Evolutionary conservation across 1,140 invertebrate genomes (phyloP).

Genomic region (Drosophila virilis): DNA sequence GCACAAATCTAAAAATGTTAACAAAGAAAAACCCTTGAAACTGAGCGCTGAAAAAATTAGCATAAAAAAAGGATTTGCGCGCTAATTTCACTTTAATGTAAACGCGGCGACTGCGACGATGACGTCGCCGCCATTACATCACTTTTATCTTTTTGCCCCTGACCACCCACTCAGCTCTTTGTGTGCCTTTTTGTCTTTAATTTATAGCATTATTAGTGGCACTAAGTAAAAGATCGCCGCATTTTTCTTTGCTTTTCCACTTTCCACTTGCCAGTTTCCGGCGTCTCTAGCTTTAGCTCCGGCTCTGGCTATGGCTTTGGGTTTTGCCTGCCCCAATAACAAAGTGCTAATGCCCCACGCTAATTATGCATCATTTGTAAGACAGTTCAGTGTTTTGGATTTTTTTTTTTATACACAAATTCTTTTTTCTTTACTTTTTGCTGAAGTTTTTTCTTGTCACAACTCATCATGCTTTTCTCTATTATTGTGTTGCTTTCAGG

Average conservation of each 20-base stretch:
- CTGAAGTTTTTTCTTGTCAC: slow-evolving; percentile 32
- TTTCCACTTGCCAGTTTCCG: slow-evolving; percentile 22
- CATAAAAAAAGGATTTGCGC: slow-evolving; percentile 82
- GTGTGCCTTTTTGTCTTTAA: slow-evolving; percentile 57
- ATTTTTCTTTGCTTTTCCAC: slow-evolving; percentile 45
- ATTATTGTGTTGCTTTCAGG: slow-evolving; percentile 84
- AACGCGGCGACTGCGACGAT: slow-evolving; percentile 57
- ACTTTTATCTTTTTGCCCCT: slow-evolving; percentile 62
- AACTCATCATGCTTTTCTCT: slow-evolving; percentile 46
- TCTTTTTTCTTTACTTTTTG: neutral
- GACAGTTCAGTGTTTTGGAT: slow-evolving; percentile 36
- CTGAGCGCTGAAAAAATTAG: slow-evolving; percentile 58
- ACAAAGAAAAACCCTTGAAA: slow-evolving; percentile 47
- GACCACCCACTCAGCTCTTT: neutral
- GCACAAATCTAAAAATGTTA: slow-evolving; percentile 34
- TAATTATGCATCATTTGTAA: slow-evolving; percentile 82
- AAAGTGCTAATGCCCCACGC: slow-evolving; percentile 79
- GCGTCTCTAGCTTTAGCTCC: slow-evolving; percentile 21
- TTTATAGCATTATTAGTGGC: slow-evolving; percentile 81
- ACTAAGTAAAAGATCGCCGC: slow-evolving; percentile 72
- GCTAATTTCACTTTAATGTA: slow-evolving; percentile 82
- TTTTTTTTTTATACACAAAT: slow-evolving; percentile 3
- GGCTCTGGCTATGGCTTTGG: slow-evolving; percentile 26
- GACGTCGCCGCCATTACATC: slow-evolving; percentile 77
- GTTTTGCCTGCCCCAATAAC: slow-evolving; percentile 60